These are phyloP conservation scores for Acronicta alni DNA, from an alignment of 2,888 invertebrate genomes.

Conservation along the genomic window DNA sequence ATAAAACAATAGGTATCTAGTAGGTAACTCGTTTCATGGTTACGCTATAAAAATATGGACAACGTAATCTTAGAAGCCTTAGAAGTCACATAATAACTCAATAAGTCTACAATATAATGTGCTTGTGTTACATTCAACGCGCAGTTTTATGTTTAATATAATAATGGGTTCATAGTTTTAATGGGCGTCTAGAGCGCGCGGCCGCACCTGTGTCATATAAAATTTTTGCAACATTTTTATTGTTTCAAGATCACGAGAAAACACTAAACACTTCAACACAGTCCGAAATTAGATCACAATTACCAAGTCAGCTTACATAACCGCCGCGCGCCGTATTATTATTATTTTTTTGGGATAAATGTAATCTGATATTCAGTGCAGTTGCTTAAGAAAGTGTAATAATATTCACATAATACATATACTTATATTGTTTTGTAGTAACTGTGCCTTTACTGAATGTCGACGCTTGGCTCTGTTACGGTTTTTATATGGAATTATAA, in stretches of 20 bases:
- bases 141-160: conserved; percentile 44
- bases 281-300: conserved; percentile 49
- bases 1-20: conserved; percentile 29
- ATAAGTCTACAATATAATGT: conserved; percentile 34
- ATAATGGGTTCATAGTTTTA: conserved; percentile 42
- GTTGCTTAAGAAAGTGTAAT: too few species aligned
- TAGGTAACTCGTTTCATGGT: conserved; percentile 16
- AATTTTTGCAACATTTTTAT: conserved; percentile 27
- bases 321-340: too few species aligned
- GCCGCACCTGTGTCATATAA: conserved; percentile 27
- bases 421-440: too few species aligned
- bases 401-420: too few species aligned
- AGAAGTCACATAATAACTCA: conserved; percentile 29
- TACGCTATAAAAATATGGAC: conserved; percentile 31
- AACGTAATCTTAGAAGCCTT: conserved; percentile 24
- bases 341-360: conserved; percentile 19
- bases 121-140: conserved; percentile 31
- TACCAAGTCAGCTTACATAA: conserved; percentile 43
- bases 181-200: conserved; percentile 19
- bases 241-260: conserved; percentile 55
- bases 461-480: conserved; percentile 14
- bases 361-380: too few species aligned
- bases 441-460: too few species aligned
- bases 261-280: conserved; percentile 18
- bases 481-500: too few species aligned